Evolutionary conservation across 2,888 invertebrate species (phyloP).

Genomic region (Nematopogon swammerdamellus): DNA sequence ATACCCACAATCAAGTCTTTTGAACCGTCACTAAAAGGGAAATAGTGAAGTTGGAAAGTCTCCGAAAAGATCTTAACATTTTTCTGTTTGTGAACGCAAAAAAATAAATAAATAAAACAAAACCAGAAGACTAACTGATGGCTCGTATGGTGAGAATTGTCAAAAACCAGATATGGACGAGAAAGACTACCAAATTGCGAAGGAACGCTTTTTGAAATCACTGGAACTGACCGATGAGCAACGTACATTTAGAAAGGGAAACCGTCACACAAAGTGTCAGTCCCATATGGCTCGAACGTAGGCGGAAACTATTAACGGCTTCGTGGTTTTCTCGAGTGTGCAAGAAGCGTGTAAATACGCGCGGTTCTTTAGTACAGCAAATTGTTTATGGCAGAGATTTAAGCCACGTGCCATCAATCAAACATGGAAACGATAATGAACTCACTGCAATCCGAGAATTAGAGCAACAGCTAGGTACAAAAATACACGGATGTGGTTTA

Average conservation of each 20-base stretch:
- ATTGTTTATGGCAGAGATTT: not conserved
- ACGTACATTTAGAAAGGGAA: constrained; percentile 2
- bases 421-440: constrained; percentile 3
- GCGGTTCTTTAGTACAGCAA: not conserved
- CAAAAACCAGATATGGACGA: constrained; percentile 6
- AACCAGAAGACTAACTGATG: too few species aligned
- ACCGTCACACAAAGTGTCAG: constrained; percentile 5
- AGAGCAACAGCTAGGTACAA: constrained; percentile 2
- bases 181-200: constrained; percentile 2
- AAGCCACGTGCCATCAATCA: constrained; percentile 1
- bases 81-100: too few species aligned
- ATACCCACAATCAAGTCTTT: too few species aligned
- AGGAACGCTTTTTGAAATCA: constrained; percentile 4
- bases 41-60: too few species aligned
- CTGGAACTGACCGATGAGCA: constrained; percentile 1
- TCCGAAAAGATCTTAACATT: too few species aligned
- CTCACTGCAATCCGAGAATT: constrained; percentile 3
- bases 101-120: too few species aligned
- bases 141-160: constrained; percentile 2
- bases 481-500: constrained; percentile 2
- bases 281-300: constrained; percentile 6
- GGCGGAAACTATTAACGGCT: constrained; percentile 3
- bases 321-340: not conserved
- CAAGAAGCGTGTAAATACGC: not conserved
- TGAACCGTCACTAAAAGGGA: too few species aligned